A percentile compares a stretch with the other conserved stretches of the same genome.
phyloP scores from a whole-genome alignment of 2,888 invertebrate species.

The Horisme vitalbata region DNA sequence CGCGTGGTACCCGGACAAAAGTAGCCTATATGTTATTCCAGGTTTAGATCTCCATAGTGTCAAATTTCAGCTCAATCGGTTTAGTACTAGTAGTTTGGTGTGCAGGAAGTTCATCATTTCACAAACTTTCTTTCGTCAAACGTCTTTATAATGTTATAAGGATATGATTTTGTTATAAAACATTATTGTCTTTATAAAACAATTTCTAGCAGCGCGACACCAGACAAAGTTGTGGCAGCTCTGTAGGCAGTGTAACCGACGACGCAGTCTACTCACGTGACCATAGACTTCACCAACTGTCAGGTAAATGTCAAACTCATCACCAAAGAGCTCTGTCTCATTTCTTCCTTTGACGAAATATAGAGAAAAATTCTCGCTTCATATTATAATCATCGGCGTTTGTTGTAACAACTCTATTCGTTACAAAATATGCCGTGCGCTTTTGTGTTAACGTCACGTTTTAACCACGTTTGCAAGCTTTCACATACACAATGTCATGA shows the following conservation, averaged over 20 bases:
- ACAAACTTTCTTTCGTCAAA: no score
- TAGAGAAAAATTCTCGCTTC: background rate
- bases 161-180: no score
- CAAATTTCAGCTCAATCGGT: no score
- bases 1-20: no score
- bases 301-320: constrained; percentile 51
- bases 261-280: constrained; percentile 72
- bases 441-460: constrained; percentile 36
- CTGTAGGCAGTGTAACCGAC: constrained; percentile 70
- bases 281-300: constrained; percentile 63
- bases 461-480: constrained; percentile 36
- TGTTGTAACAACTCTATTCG: constrained; percentile 2
- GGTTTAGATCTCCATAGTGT: no score
- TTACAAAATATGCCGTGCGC: constrained; percentile 24
- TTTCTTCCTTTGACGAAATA: background rate
- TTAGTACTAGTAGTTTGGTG: no score
- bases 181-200: no score
- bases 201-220: constrained; percentile 59
- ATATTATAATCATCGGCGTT: constrained; percentile 7
- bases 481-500: constrained; percentile 13
- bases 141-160: no score
- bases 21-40: no score
- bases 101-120: no score
- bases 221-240: constrained; percentile 74
- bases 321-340: constrained; percentile 4